Evolutionary conservation across 2,888 invertebrate species (phyloP).

Genomic region (Rambutsinella grinnellia): DNA sequence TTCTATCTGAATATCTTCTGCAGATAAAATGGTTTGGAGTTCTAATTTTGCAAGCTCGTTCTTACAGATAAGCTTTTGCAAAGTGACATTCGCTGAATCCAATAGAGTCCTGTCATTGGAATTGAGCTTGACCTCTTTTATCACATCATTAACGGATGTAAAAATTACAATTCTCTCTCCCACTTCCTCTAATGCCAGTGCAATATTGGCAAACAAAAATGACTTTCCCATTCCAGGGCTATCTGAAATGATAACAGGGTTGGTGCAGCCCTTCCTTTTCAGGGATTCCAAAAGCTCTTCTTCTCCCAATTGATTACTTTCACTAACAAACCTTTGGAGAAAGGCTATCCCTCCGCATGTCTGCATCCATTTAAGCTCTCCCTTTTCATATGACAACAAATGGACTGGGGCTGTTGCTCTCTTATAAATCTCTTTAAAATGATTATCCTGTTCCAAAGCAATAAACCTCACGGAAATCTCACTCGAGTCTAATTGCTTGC

Average conservation of each 20-base stretch:
- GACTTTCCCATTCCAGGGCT: too few species aligned
- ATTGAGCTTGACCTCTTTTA: background rate
- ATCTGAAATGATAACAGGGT: background rate
- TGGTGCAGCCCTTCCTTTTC: too few species aligned
- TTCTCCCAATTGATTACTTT: background rate
- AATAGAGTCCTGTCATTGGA: too few species aligned
- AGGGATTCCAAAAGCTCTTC: background rate
- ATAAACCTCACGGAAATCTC: background rate
- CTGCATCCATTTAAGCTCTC: background rate
- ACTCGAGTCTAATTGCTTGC: too few species aligned
- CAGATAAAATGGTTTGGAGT: background rate
- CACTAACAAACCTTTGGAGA: background rate
- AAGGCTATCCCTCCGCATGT: background rate
- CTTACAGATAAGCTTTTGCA: too few species aligned
- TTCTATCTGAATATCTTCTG: background rate
- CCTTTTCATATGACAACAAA: too few species aligned
- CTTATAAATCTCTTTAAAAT: slow-evolving; percentile 2
- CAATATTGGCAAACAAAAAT: too few species aligned
- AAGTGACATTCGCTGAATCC: too few species aligned
- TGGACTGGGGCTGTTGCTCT: too few species aligned
- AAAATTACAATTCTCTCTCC: background rate
- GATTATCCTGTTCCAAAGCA: background rate
- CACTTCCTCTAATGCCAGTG: background rate
- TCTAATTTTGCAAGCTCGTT: background rate
- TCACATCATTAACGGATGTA: background rate